These are phyloP conservation scores for Samia ricini DNA, from an alignment of 1,140 invertebrate genomes.

Conservation along the genomic window DNA sequence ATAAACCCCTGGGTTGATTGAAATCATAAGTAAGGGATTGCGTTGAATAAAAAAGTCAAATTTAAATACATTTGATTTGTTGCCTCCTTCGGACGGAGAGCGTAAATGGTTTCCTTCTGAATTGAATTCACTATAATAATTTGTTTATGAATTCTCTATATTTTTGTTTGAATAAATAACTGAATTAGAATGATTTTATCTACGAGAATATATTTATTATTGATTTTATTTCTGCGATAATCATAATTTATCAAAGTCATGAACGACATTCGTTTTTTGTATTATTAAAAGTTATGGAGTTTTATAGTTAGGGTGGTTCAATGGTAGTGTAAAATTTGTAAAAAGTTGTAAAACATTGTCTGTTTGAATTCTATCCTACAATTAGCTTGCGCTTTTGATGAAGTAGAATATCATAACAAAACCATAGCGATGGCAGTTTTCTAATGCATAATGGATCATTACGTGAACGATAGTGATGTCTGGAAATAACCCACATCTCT, in stretches of 20 bases:
- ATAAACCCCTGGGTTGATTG: slow-evolving; percentile 10
- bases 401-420: no score
- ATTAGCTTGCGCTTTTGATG: no score
- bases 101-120: not conserved
- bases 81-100: not conserved
- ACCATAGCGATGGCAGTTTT: no score
- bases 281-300: no score
- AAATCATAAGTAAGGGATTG: slow-evolving; percentile 14
- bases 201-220: not conserved
- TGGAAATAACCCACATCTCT: no score
- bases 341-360: no score
- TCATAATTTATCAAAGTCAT: not conserved
- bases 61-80: slow-evolving; percentile 13
- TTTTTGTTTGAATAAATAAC: not conserved
- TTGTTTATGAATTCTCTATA: not conserved
- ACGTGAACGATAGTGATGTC: no score
- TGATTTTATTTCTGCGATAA: not conserved
- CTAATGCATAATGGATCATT: no score
- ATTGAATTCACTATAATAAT: not conserved
- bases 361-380: no score
- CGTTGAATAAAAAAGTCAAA: slow-evolving; percentile 24
- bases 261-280: not conserved
- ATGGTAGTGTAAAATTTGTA: no score
- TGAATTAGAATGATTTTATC: not conserved
- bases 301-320: no score